Percentiles rank a stretch among this genome's conserved stretches.
Evolutionary conservation across 92 coral and sea anemone genomes (phyloP).

Genomic region (Virgularia gustaviana): DNA sequence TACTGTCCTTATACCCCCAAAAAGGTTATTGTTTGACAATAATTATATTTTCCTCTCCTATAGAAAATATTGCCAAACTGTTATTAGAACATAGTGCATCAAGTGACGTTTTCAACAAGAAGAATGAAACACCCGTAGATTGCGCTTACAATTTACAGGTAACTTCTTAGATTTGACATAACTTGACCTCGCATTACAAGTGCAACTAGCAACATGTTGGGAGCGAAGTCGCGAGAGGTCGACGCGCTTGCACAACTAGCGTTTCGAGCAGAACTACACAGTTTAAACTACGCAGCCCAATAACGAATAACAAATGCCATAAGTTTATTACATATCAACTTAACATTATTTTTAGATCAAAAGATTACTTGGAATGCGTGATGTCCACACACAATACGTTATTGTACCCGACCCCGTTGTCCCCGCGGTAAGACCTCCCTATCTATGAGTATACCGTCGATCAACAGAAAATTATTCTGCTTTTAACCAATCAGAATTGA

Average conservation of each 20-base stretch:
- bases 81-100: conserved; percentile 77
- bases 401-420: conserved; percentile 2
- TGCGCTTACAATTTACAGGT: conserved; percentile 90
- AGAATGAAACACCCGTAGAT: conserved; percentile 75
- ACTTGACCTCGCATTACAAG: too few relatives aligned
- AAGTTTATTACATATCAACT: neutral
- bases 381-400: neutral
- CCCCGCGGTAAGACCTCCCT: neutral
- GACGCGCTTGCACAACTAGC: too few relatives aligned
- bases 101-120: conserved; percentile 68
- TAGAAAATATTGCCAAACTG: conserved; percentile 72
- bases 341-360: conserved; percentile 7
- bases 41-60: neutral
- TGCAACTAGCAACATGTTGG: too few relatives aligned
- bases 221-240: too few relatives aligned
- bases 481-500: neutral
- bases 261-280: too few relatives aligned
- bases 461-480: neutral
- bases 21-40: neutral
- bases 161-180: neutral
- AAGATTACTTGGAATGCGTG: conserved; percentile 13
- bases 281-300: too few relatives aligned
- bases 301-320: too few relatives aligned
- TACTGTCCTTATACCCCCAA: neutral
- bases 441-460: neutral